phyloP scores from a whole-genome alignment of 2,113 vertebrate species.

The Candoia aspera region DNA sequence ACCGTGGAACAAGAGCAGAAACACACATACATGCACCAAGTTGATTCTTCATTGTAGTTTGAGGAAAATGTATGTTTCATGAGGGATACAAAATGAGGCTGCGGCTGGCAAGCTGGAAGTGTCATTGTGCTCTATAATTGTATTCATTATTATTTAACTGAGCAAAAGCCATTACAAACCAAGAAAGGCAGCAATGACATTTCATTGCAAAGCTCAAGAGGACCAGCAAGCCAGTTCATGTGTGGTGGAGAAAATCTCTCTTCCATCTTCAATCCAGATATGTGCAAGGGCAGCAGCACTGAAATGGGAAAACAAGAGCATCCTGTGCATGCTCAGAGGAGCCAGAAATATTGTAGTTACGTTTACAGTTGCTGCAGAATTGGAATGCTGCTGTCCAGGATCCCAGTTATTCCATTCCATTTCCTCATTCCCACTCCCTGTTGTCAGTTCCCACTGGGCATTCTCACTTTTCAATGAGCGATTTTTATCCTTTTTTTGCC shows the following conservation, averaged over 20 bases:
- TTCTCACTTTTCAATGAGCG: neutral
- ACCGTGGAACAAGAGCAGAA: neutral
- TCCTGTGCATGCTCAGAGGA: neutral
- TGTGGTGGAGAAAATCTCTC: neutral
- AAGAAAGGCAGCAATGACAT: neutral
- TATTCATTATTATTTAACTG: slow-evolving; percentile 9
- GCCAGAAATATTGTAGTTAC: neutral
- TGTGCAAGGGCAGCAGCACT: neutral
- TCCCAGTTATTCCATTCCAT: neutral
- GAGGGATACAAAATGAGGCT: neutral
- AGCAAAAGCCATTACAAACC: neutral
- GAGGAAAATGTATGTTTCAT: neutral
- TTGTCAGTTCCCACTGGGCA: neutral
- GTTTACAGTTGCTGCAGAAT: neutral
- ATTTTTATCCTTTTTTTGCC: neutral
- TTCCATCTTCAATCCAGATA: no score
- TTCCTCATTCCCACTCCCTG: neutral
- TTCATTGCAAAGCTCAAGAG: neutral
- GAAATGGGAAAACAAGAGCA: neutral
- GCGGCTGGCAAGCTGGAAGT: neutral
- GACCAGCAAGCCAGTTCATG: neutral
- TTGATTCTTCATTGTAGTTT: neutral
- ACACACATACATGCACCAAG: neutral
- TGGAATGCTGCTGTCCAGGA: neutral
- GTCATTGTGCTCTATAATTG: neutral